These are phyloP conservation scores for Orestias chungarensis DNA, from an alignment of 2,797 vertebrate genomes.

Conservation along the genomic window DNA sequence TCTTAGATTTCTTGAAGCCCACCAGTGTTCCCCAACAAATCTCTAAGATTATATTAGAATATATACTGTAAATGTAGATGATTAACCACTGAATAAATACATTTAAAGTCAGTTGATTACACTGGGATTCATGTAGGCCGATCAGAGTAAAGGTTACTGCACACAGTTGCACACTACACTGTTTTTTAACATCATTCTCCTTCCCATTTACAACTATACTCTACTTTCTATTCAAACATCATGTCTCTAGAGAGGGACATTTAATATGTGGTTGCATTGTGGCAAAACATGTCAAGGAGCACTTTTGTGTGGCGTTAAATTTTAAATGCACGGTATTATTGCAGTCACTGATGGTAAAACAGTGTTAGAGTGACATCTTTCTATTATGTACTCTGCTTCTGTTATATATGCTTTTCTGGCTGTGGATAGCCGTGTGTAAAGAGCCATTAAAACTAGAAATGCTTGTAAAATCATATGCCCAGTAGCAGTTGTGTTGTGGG, in stretches of 20 bases:
- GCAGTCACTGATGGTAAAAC: constrained; percentile 6
- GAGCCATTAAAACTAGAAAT: constrained; percentile 13
- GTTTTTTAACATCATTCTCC: background rate
- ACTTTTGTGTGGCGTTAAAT: background rate
- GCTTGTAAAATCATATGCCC: constrained; percentile 10
- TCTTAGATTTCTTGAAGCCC: background rate
- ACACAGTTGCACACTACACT: background rate
- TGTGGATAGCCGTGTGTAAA: background rate
- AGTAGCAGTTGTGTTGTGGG: background rate
- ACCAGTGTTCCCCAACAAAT: background rate
- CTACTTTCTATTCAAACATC: background rate
- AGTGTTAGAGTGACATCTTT: background rate
- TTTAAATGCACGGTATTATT: constrained; percentile 2
- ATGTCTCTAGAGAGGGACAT: background rate
- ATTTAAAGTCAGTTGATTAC: background rate
- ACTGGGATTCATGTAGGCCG: background rate
- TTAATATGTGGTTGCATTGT: background rate
- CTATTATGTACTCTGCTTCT: background rate
- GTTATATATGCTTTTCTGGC: background rate
- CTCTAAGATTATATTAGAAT: background rate
- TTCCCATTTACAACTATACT: background rate
- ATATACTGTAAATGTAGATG: background rate
- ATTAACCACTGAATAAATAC: background rate
- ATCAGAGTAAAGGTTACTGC: background rate
- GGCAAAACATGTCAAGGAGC: background rate